A percentile compares a stretch with the other conserved stretches of the same genome.
These are phyloP conservation scores for Malacoctenus gilli DNA, from an alignment of 2,797 vertebrate species.

Conservation along the genomic window DNA sequence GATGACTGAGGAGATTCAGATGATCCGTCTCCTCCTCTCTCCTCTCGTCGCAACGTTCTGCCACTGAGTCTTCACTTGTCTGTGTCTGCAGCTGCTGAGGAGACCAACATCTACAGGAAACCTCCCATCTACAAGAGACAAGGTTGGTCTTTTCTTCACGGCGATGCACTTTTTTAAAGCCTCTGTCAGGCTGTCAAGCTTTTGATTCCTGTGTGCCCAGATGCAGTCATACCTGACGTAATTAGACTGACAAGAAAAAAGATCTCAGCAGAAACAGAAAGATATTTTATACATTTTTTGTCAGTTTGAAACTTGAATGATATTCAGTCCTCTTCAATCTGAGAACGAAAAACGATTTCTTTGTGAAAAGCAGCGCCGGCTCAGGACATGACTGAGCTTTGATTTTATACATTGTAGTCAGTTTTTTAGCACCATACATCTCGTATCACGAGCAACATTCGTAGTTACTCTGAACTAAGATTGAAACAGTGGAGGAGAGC, in stretches of 20 bases:
- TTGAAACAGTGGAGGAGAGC: background rate
- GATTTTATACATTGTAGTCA: background rate
- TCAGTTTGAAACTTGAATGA: too few relatives aligned
- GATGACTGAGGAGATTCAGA: constrained; percentile 24
- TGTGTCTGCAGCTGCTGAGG: constrained; percentile 83
- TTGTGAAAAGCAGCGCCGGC: too few relatives aligned
- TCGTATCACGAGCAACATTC: background rate
- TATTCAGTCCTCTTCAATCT: too few relatives aligned
- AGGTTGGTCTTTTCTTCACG: constrained; percentile 77
- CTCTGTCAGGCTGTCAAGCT: constrained; percentile 5
- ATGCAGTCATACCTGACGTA: too few relatives aligned
- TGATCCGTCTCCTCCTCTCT: constrained; percentile 1
- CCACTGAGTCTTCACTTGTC: constrained; percentile 23
- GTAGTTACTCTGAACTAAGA: background rate
- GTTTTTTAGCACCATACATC: too few relatives aligned
- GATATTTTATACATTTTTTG: too few relatives aligned
- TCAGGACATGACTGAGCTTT: too few relatives aligned
- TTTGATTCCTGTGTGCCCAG: background rate
- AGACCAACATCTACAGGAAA: constrained; percentile 95
- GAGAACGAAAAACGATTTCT: too few relatives aligned
- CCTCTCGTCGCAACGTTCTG: background rate
- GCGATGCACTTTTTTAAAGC: constrained; percentile 8
- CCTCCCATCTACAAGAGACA: constrained; percentile 95
- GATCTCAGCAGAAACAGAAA: too few relatives aligned
- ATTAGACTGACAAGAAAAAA: too few relatives aligned